These are phyloP conservation scores for Mythimna lalbum DNA, from an alignment of 2,888 invertebrate genomes.

Conservation along the genomic window DNA sequence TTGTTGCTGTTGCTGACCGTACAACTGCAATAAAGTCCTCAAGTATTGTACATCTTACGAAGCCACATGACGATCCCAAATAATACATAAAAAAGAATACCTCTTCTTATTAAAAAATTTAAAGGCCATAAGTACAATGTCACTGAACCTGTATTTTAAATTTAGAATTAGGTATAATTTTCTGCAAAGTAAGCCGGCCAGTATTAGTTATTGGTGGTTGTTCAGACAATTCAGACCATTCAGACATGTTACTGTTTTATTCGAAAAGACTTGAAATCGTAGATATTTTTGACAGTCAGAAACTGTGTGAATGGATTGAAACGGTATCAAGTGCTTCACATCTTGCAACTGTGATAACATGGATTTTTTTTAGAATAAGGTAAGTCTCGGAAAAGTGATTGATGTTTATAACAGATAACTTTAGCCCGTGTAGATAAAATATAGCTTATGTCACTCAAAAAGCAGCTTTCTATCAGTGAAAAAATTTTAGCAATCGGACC, in stretches of 20 bases:
- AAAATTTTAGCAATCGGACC: no score
- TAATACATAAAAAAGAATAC: no score
- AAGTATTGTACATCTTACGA: background rate
- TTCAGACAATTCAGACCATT: background rate
- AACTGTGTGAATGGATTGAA: conserved; percentile 4
- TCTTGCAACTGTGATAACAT: conserved; percentile 5
- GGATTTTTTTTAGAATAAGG: conserved; percentile 1
- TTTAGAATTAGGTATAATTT: background rate
- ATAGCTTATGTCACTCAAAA: no score
- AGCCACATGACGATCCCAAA: no score
- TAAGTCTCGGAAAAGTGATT: conserved; percentile 1
- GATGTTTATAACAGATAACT: no score
- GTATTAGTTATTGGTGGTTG: background rate
- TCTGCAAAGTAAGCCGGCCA: background rate
- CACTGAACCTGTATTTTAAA: background rate
- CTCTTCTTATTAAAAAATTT: no score
- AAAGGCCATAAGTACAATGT: no score
- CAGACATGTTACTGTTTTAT: background rate
- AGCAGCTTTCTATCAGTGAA: no score
- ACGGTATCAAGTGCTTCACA: conserved; percentile 10
- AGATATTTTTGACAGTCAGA: background rate
- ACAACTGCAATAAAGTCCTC: background rate
- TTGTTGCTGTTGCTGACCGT: background rate
- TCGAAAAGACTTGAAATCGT: background rate
- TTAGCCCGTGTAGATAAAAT: no score